Evolutionary conservation across 2,113 vertebrate species (phyloP).

Genomic region (Gallinago media): DNA sequence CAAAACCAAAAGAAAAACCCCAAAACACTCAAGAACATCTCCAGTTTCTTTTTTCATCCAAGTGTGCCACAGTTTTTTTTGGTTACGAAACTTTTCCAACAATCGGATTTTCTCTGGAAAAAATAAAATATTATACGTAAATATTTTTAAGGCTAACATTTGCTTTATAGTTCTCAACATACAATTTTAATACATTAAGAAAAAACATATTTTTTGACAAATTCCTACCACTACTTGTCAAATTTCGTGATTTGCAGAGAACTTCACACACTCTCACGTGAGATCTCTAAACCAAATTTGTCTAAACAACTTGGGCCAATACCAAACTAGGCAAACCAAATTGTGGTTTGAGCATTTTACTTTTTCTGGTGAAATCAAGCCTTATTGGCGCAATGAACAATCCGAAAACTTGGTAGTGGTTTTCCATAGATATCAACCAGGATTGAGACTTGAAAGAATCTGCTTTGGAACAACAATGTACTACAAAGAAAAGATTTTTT

Average conservation of each 20-base stretch:
- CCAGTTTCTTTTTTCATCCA: conserved; percentile 75
- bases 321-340: not conserved
- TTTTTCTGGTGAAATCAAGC: not conserved
- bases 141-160: not conserved
- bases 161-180: not conserved
- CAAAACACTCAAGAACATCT: conserved; percentile 23
- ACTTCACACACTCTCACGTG: not conserved
- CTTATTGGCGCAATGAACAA: not conserved
- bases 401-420: not conserved
- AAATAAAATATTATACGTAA: not conserved
- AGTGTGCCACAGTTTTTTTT: not conserved
- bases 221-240: not conserved
- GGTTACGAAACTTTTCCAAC: conserved; percentile 89
- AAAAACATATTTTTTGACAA: not conserved
- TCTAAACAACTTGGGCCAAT: not conserved
- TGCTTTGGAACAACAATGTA: not conserved
- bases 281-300: not conserved
- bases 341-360: not conserved
- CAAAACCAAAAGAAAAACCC: not conserved
- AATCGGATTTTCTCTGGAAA: conserved; percentile 93
- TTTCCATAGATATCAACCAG: not conserved
- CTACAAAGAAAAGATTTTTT: not conserved
- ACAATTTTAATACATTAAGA: not conserved
- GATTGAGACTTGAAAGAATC: not conserved
- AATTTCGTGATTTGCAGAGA: not conserved